Conservation (phyloP, 2,113 vertebrate species). For the Paramisgurnus dabryanus region DNA sequence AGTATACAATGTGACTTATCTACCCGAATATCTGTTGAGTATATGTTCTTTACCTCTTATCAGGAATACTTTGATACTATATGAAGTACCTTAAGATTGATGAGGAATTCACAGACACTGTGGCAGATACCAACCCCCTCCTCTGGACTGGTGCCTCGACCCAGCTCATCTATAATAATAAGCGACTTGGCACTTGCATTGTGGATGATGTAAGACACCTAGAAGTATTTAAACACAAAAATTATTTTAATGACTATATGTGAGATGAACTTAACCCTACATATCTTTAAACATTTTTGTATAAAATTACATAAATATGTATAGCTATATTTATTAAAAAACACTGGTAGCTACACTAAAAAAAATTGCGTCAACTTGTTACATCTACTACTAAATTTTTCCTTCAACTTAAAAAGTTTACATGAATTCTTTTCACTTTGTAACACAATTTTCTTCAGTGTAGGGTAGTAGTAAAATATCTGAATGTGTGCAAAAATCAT, state of each 20-base stretch:
- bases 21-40: neutral
- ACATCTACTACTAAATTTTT: too few species aligned
- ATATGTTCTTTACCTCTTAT: neutral
- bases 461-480: too few species aligned
- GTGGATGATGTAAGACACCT: conserved; percentile 94
- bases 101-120: conserved; percentile 89
- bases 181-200: conserved; percentile 90
- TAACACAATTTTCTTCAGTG: too few species aligned
- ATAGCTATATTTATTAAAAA: too few species aligned
- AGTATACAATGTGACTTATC: neutral
- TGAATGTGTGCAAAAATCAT: too few species aligned
- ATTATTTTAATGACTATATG: too few species aligned
- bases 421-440: too few species aligned
- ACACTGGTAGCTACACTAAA: too few species aligned
- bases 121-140: conserved; percentile 95
- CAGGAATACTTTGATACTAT: neutral
- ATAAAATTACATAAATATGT: too few species aligned
- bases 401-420: too few species aligned
- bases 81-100: conserved; percentile 85
- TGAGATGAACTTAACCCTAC: neutral
- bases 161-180: conserved; percentile 94
- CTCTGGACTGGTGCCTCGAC: conserved; percentile 92
- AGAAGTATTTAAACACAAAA: conserved; percentile 26
- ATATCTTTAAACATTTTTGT: neutral
- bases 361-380: too few species aligned